Percentiles rank a stretch among this genome's conserved stretches.
These are phyloP conservation scores for Phenacoccus solenopsis DNA, from an alignment of 1,140 invertebrate genomes.

Conservation along the genomic window DNA sequence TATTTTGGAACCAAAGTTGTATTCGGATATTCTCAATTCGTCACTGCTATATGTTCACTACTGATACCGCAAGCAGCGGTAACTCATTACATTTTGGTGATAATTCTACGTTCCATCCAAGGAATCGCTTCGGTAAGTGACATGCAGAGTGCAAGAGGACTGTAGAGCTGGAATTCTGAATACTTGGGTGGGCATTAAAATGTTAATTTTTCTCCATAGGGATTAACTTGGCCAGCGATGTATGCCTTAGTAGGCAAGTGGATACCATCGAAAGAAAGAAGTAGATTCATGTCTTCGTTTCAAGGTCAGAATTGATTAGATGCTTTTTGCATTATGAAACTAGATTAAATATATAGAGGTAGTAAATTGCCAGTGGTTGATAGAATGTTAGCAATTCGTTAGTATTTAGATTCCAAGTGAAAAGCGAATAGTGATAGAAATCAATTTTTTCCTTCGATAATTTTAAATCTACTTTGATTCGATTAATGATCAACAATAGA, in stretches of 20 bases:
- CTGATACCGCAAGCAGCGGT: slow-evolving; percentile 48
- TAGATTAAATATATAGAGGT: too few relatives aligned
- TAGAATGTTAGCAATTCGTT: too few relatives aligned
- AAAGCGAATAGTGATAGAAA: too few relatives aligned
- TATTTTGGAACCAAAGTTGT: slow-evolving; percentile 63
- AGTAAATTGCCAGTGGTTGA: neutral
- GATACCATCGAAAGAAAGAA: slow-evolving; percentile 65
- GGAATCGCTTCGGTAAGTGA: slow-evolving; percentile 48
- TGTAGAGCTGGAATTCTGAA: neutral
- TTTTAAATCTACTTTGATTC: too few relatives aligned
- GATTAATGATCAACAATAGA: too few relatives aligned
- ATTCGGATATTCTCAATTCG: slow-evolving; percentile 56
- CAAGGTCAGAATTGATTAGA: slow-evolving; percentile 39
- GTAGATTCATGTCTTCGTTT: slow-evolving; percentile 61
- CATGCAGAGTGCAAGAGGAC: neutral
- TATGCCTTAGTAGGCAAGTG: slow-evolving; percentile 71
- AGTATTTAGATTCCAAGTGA: too few relatives aligned
- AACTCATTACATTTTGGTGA: slow-evolving; percentile 45
- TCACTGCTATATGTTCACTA: slow-evolving; percentile 53
- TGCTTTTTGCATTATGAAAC: too few relatives aligned
- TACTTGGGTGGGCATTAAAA: neutral
- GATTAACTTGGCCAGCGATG: slow-evolving; percentile 75
- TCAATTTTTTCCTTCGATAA: too few relatives aligned
- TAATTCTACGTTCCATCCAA: slow-evolving; percentile 48
- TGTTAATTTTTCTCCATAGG: slow-evolving; percentile 38